phyloP scores from a whole-genome alignment of 1,140 invertebrate genomes.

The Hyposmocoma kahamanoa region DNA sequence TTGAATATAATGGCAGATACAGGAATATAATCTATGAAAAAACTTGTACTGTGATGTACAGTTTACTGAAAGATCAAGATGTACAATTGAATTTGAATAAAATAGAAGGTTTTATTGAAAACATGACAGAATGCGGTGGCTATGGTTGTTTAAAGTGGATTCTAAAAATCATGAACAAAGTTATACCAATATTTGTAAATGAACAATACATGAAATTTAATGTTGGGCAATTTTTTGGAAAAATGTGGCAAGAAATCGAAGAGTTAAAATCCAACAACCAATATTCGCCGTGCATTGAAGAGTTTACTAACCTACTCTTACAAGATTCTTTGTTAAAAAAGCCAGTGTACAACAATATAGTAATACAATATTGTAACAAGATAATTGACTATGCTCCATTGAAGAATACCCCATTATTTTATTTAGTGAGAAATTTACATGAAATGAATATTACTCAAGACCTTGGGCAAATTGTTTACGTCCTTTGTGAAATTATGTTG shows the following conservation, averaged over 20 bases:
- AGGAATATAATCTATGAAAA: constrained; percentile 50
- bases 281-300: constrained; percentile 45
- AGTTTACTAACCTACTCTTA: constrained; percentile 44
- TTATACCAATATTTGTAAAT: constrained; percentile 24
- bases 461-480: constrained; percentile 35
- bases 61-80: constrained; percentile 14
- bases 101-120: constrained; percentile 29
- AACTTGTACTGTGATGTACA: constrained; percentile 33
- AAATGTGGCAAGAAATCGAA: constrained; percentile 53
- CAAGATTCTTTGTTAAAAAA: constrained; percentile 33
- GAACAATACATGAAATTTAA: constrained; percentile 27
- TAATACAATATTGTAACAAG: constrained; percentile 41
- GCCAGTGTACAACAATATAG: constrained; percentile 36
- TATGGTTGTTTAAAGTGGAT: constrained; percentile 55
- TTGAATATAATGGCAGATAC: constrained; percentile 36
- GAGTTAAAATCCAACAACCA: constrained; percentile 53
- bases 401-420: constrained; percentile 44
- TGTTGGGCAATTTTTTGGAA: constrained; percentile 35
- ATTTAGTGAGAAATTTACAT: constrained; percentile 38
- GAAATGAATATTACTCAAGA: constrained; percentile 19
- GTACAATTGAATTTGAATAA: constrained; percentile 14
- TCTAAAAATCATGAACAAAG: constrained; percentile 39
- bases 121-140: constrained; percentile 44
- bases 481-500: constrained; percentile 48
- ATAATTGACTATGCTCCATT: constrained; percentile 43